phyloP scores from a whole-genome alignment of 2,888 invertebrate genomes.

The Melieria picta region DNA sequence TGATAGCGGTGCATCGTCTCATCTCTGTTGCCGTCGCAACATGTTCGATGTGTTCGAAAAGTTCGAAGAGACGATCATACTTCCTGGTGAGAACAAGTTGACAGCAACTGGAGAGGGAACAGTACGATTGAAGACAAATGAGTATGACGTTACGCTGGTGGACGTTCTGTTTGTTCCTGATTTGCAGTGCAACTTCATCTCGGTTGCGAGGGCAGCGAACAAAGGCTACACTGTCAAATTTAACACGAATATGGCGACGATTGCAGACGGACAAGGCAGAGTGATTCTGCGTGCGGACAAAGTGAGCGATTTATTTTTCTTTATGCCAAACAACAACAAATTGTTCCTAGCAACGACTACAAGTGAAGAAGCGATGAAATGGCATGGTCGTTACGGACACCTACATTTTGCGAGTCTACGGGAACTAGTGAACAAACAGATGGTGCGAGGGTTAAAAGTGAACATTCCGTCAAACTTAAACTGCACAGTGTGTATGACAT shows the following conservation, averaged over 20 bases:
- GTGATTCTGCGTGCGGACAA: conserved; percentile 19
- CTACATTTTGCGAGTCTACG: conserved; percentile 20
- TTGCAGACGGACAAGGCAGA: conserved; percentile 17
- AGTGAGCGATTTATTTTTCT: conserved; percentile 21
- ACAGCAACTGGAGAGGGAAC: conserved; percentile 27
- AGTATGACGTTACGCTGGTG: conserved; percentile 14
- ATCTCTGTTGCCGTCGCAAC: conserved; percentile 28
- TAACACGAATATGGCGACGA: conserved; percentile 1
- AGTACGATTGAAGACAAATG: conserved; percentile 2
- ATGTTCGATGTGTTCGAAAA: conserved; percentile 26
- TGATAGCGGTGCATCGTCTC: conserved; percentile 32
- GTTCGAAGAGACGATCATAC: conserved; percentile 11
- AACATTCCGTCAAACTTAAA: conserved; percentile 10
- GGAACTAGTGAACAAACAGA: conserved; percentile 20
- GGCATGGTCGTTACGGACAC: conserved; percentile 28
- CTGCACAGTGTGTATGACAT: conserved; percentile 24
- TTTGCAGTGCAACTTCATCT: conserved; percentile 34
- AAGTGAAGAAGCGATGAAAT: conserved; percentile 15
- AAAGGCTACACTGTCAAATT: conserved; percentile 24
- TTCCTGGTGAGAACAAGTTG: conserved; percentile 27
- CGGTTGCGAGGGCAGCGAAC: conserved; percentile 19
- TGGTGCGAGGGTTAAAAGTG: conserved; percentile 19
- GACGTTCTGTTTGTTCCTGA: conserved; percentile 28
- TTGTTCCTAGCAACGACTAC: background rate
- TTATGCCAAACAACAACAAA: conserved; percentile 5